Conservation (phyloP, 2,113 vertebrate species). For the Labrus mixtus region DNA sequence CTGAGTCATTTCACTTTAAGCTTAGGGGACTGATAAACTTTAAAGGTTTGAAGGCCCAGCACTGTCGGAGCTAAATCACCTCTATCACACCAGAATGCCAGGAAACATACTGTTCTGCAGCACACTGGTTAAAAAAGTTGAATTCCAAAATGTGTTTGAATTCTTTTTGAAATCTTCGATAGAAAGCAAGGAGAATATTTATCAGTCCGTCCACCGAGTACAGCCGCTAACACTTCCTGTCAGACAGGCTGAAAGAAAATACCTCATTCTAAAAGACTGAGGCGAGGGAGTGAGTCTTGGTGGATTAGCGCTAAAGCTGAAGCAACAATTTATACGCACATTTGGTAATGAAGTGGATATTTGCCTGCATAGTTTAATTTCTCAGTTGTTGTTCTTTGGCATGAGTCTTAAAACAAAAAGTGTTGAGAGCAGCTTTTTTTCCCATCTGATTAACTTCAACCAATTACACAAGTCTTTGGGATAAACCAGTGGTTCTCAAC, state of each 20-base stretch:
- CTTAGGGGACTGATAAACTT: constrained; percentile 7
- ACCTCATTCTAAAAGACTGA: constrained; percentile 35
- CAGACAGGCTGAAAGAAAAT: constrained; percentile 18
- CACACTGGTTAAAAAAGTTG: background rate
- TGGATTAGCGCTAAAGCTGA: constrained; percentile 51
- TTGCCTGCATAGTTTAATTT: constrained; percentile 26
- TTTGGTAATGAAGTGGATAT: constrained; percentile 48
- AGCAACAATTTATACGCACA: constrained; percentile 33
- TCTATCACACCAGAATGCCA: background rate
- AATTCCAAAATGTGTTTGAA: background rate
- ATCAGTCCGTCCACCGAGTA: constrained; percentile 7
- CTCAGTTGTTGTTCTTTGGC: constrained; percentile 12
- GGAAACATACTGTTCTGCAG: background rate
- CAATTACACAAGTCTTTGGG: background rate
- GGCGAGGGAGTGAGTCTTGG: constrained; percentile 12
- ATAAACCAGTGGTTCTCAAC: no score
- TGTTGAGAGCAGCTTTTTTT: constrained; percentile 1
- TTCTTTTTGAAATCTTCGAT: constrained; percentile 22
- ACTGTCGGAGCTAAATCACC: background rate
- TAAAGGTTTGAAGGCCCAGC: background rate
- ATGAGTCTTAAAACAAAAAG: constrained; percentile 27
- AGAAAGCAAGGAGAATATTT: constrained; percentile 28
- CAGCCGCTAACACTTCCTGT: constrained; percentile 21
- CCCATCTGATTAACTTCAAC: constrained; percentile 20
- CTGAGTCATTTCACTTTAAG: constrained; percentile 19